Conservation (phyloP, 1,140 invertebrate genomes). For the Spodoptera litura region DNA sequence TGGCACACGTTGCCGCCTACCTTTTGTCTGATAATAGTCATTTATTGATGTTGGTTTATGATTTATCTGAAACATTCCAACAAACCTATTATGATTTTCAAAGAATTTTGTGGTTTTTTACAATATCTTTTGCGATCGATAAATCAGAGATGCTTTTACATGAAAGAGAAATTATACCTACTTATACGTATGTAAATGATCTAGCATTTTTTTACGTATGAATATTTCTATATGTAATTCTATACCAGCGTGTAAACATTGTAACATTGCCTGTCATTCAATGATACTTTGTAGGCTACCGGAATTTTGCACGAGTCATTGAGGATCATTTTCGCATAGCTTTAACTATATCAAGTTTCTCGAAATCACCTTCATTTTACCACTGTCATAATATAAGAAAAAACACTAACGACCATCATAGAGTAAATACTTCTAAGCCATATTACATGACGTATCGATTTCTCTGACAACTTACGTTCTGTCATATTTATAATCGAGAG, state of each 20-base stretch:
- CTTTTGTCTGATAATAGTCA: not conserved
- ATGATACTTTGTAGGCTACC: not conserved
- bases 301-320: constrained; percentile 9
- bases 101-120: no score
- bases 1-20: not conserved
- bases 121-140: no score
- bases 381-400: not conserved
- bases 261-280: not conserved
- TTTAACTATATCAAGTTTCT: constrained; percentile 12
- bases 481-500: constrained; percentile 17
- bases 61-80: not conserved
- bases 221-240: no score
- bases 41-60: not conserved
- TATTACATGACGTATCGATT: constrained; percentile 26
- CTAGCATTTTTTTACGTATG: no score
- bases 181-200: no score
- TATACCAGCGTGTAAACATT: not conserved
- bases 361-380: not conserved
- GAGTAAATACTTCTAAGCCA: constrained; percentile 8
- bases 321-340: constrained; percentile 1
- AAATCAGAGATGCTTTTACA: no score
- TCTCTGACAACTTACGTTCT: constrained; percentile 8
- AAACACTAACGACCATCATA: not conserved
- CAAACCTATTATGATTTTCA: no score
- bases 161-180: no score